Percentiles rank a stretch among this genome's conserved stretches.
phyloP scores from a whole-genome alignment of 2,797 vertebrate genomes.

The Falco rusticolus region DNA sequence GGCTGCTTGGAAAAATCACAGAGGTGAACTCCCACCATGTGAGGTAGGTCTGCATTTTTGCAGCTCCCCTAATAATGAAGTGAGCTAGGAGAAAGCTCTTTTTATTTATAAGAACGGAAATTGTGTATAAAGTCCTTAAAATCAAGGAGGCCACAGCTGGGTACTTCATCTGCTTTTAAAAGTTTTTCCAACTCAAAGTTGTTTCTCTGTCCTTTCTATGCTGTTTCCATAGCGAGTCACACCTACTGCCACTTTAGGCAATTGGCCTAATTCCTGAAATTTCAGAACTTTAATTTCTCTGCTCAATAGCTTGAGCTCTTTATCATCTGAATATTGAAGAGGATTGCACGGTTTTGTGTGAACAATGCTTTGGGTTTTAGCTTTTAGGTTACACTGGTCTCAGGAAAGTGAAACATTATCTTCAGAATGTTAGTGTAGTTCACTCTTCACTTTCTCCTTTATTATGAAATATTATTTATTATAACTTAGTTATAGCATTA shows the following conservation, averaged over 20 bases:
- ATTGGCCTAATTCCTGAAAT: neutral
- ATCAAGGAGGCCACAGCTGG: slow-evolving; percentile 42
- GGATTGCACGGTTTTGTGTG: neutral
- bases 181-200: neutral
- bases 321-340: neutral
- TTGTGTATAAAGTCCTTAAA: slow-evolving; percentile 58
- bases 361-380: neutral
- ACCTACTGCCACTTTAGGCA: neutral
- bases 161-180: slow-evolving; percentile 33
- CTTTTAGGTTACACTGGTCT: neutral
- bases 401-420: neutral
- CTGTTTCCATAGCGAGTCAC: slow-evolving; percentile 32
- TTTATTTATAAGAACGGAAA: slow-evolving; percentile 50
- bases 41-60: slow-evolving; percentile 2
- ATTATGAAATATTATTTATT: neutral
- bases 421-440: neutral
- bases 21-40: neutral
- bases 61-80: neutral
- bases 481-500: neutral
- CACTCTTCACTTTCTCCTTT: neutral
- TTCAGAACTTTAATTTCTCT: slow-evolving; percentile 8
- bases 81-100: slow-evolving; percentile 15
- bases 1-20: neutral
- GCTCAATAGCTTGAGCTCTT: neutral
- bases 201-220: neutral